These are phyloP conservation scores for Drosophila diplacantha DNA, from an alignment of 2,888 invertebrate species.

Conservation along the genomic window DNA sequence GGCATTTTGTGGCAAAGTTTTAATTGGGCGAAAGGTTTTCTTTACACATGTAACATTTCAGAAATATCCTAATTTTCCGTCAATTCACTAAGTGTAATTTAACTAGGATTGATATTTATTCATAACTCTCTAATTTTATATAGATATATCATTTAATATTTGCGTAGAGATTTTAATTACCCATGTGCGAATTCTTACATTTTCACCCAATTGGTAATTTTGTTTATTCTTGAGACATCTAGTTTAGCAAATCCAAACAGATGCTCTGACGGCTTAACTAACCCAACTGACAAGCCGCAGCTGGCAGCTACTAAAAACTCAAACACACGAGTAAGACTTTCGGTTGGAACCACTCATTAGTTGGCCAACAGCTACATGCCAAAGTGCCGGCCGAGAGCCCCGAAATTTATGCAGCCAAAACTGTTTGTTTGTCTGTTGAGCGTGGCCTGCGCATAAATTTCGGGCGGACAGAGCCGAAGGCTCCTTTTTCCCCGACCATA, in stretches of 20 bases:
- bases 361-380: constrained; percentile 36
- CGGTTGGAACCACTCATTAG: constrained; percentile 24
- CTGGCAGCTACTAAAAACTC: not conserved
- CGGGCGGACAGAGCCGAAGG: constrained; percentile 1
- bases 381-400: constrained; percentile 25
- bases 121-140: not conserved
- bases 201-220: not conserved
- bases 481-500: constrained; percentile 31
- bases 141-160: not conserved
- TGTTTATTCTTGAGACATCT: not conserved
- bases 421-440: constrained; percentile 57
- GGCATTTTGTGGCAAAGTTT: not conserved
- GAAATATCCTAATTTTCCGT: not conserved
- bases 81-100: not conserved
- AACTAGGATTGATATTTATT: not conserved
- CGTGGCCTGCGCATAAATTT: constrained; percentile 27
- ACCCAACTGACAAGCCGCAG: constrained; percentile 21
- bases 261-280: constrained; percentile 34
- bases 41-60: not conserved
- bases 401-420: constrained; percentile 62
- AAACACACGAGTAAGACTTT: constrained; percentile 5
- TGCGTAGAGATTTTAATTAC: no score
- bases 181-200: not conserved
- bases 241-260: not conserved
- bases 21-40: not conserved